These are phyloP conservation scores for Gobiocypris rarus DNA, from an alignment of 2,113 vertebrate genomes.

Conservation along the genomic window DNA sequence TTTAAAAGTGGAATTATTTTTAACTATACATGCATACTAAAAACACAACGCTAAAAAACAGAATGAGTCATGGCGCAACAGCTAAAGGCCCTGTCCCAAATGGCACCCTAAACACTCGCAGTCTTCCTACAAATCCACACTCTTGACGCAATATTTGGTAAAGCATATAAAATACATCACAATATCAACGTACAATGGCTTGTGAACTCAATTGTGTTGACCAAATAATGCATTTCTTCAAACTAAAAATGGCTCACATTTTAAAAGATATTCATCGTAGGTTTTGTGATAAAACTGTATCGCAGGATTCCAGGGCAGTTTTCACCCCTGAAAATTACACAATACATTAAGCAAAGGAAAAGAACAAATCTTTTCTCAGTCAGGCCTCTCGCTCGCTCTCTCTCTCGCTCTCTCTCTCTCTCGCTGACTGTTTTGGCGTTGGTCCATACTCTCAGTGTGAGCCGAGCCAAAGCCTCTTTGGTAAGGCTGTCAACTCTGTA, in stretches of 20 bases:
- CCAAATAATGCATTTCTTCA: no score
- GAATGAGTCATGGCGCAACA: background rate
- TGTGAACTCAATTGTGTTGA: no score
- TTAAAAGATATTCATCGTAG: no score
- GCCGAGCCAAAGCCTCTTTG: constrained; percentile 38
- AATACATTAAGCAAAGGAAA: constrained; percentile 25
- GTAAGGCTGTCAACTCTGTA: constrained; percentile 34
- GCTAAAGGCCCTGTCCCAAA: background rate
- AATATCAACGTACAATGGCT: no score
- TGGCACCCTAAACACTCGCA: no score
- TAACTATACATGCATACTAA: background rate
- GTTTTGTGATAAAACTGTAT: background rate
- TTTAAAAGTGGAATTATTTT: background rate
- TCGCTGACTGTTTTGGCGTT: constrained; percentile 10
- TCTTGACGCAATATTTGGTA: no score
- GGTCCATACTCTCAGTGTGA: constrained; percentile 31
- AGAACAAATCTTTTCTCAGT: constrained; percentile 9
- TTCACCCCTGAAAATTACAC: background rate
- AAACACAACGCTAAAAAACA: background rate
- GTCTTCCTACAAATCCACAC: no score
- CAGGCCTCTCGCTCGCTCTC: background rate
- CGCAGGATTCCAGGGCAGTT: background rate
- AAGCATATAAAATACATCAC: no score
- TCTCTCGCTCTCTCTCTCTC: background rate
- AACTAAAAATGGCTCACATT: no score